Evolutionary conservation across 2,797 vertebrate genomes (phyloP), one percentile per base, ranked within the genome.

Genomic region (Accipiter minullus): DNA sequence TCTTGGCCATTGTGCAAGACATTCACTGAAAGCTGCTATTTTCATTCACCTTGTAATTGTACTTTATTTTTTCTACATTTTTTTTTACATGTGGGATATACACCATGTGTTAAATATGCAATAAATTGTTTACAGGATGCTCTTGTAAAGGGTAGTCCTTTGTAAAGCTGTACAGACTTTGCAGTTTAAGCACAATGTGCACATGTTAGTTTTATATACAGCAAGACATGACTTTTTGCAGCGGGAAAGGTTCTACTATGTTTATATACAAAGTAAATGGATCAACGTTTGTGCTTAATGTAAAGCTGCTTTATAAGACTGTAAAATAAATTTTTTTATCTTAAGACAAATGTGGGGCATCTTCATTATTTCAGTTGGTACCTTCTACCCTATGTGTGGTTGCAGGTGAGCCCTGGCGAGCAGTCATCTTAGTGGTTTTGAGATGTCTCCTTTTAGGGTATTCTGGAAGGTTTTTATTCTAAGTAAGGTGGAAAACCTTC

Each of bases 101-200:
- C 47, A 98, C 99, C 98, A 98, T 98, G 98, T 98, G 98, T 99
- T 98, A 98, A 98, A 99, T 99, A 99, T 99, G 99, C 99, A 99
- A 99, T 99, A 99, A 99, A 97, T 98, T 98, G 99, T 99, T 99
- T 98, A 99, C 99, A 98, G 98, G 98, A 98, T 98, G 97, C 98
- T 90, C 97, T 97, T 97, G 97, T 97, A 80, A 96, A 92, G 97
- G 97, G 98, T 40, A 93, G 97, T 98, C 98, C 98, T 98, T 89
- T 98, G 98, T 97, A 97, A 97, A 98, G 98, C 98, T 99, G 98
- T 98, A 98, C 98, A 99, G 98, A 99, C 98, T 98, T 98, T 98
- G 98, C 99, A 98, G 98, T 98, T 97, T 93, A 99, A 99, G 99
- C 99, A 99, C 99, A 99, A 99, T 99, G 99, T 99, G 99, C 99